Base-by-base conservation (phyloP, 2,113 vertebrate genomes). In the Polypterus senegalus region DNA sequence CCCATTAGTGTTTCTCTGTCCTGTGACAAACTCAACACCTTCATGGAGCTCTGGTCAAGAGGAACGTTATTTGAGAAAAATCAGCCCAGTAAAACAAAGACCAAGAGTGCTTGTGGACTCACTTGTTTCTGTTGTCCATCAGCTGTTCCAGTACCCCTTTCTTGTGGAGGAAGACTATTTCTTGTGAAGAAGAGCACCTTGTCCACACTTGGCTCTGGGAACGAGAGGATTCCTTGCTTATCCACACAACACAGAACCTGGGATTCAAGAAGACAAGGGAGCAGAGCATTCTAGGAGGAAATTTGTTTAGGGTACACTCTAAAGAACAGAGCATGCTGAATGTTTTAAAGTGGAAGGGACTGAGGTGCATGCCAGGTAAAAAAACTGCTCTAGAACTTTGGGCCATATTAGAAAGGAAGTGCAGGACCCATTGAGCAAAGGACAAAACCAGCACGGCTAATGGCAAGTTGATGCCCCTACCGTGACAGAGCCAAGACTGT, bases 161-260 rank as follows among this genome's bases (percentile, higher is more conserved):
- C n/a, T 60, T 46, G 48, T 60, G 6, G 47, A 47, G 43, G 59
- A 60, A 60, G 49, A 60, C 59, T 48, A 60, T 60, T 48, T 3
- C 9, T 70, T 55, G 61, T 63, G 47, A 70, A 71, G 69, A 70
- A 70, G 48, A 73, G 56, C 9, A 71, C 65, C 49, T 68, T 73
- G 11, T 73, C 69, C 6, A 63, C 58, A 60, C 66, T 66, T 10
- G 64, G 67, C 55, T 49, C 73, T 59, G 69, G 67, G 67, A 72
- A 70, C 4, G 62, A 74, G 4, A 70, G 59, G 27, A 71, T 66
- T 49, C 65, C 64, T 54, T 72, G 63, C 63, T 70, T 70, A 67
- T 72, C 70, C 57, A 66, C 68, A 61, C 68, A 71, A 48, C 74
- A 74, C 48, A 68, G 57, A 10, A 74, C 64, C 67, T 68, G 46